Evolutionary conservation across 1,140 invertebrate species (phyloP).

Genomic region (Sipha flava): DNA sequence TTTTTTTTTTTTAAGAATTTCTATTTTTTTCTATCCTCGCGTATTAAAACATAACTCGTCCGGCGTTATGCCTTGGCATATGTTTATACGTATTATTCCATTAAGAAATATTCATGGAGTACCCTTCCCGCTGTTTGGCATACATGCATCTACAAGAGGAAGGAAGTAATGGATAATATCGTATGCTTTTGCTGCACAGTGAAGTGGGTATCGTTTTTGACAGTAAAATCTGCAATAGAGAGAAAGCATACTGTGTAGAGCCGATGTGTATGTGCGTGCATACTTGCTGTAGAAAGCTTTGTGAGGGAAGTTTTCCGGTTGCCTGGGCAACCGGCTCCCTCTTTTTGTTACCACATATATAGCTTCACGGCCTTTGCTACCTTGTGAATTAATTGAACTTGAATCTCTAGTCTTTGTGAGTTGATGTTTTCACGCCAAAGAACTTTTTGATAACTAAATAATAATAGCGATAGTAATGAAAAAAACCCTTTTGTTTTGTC

Average conservation of each 20-base stretch:
- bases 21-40: neutral
- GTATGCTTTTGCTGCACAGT: neutral
- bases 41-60: neutral
- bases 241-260: neutral
- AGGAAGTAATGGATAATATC: slow-evolving; percentile 4
- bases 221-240: neutral
- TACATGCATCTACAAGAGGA: neutral
- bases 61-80: neutral
- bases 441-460: neutral
- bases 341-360: neutral
- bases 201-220: slow-evolving; percentile 26
- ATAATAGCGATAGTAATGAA: too few species aligned
- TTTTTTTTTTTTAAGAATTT: neutral
- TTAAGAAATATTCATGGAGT: neutral
- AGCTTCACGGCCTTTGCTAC: slow-evolving; percentile 12
- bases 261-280: neutral
- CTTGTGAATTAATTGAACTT: slow-evolving; percentile 29
- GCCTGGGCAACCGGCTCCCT: slow-evolving; percentile 15
- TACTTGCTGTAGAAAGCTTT: neutral
- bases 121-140: neutral
- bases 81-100: neutral
- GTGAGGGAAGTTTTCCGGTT: slow-evolving; percentile 11
- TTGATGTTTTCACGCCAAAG: slow-evolving; percentile 21
- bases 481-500: neutral
- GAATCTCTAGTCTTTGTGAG: neutral